Conservation (phyloP, 2,113 vertebrate genomes). For the Montifringilla adamsi region DNA sequence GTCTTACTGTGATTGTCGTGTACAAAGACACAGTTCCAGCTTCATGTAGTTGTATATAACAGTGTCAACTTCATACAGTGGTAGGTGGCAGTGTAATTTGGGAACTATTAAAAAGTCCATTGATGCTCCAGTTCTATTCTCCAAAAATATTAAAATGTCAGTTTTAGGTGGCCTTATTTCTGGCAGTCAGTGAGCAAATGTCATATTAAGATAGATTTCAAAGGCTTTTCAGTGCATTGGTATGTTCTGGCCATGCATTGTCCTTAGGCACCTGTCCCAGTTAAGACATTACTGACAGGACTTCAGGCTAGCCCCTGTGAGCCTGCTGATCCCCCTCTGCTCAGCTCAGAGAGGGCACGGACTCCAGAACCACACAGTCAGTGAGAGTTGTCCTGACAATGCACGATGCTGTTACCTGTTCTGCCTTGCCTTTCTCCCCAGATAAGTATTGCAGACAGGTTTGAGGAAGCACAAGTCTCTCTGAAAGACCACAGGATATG, state of each 20-base stretch:
- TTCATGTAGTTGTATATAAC: neutral
- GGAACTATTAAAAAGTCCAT: neutral
- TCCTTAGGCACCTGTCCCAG: neutral
- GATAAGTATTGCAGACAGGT: rapidly evolving
- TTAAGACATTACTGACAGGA: neutral
- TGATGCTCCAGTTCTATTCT: neutral
- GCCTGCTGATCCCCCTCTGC: neutral
- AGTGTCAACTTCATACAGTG: neutral
- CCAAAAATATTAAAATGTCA: neutral
- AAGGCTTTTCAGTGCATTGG: neutral
- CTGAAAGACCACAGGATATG: neutral
- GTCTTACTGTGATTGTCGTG: neutral
- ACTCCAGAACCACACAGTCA: neutral
- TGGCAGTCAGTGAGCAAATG: neutral
- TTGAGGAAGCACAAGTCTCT: neutral
- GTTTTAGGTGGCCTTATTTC: neutral
- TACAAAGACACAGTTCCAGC: neutral
- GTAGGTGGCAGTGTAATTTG: neutral
- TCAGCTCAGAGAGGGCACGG: neutral
- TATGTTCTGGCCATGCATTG: neutral
- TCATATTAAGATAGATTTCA: neutral
- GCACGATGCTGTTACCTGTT: neutral
- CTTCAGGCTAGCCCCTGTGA: neutral
- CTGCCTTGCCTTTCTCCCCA: neutral
- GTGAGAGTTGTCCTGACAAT: neutral